Evolutionary conservation across 2,113 vertebrate genomes (phyloP), one percentile per base, ranked within the genome.

Genomic region (Lipotes vexillifer): DNA sequence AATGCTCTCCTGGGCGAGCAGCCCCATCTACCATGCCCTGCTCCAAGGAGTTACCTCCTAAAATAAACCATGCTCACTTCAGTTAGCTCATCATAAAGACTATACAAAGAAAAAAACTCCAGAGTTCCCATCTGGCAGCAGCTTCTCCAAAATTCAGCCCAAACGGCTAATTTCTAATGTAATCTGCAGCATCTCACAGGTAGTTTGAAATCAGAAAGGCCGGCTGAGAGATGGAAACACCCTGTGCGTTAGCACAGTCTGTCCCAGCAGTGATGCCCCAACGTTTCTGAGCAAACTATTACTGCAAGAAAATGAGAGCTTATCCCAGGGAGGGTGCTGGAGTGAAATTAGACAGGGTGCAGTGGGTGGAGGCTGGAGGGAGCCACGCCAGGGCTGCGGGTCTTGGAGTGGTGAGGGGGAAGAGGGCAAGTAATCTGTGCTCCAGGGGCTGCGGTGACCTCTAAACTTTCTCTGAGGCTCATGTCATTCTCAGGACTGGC

Each of bases 21-120:
- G 88, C 93, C 95, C 75, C 52, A 23, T 36, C 69, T 68, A 38
- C 75, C 49, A 13, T 2, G 5, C 82, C 31, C 66, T 41, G 49
- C 77, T 88, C 44, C 31, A 83, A 59, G 46, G n/a, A 94, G 81
- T 46, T 23, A 93, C 85, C 68, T 81, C 77, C 80, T 94, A 97
- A 93, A 97, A 97, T 97, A 96, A 94, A 81, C 97, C 7, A 61
- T 31, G 61, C 72, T 85, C 68, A 95, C 82, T 96, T 68, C 52
- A 66, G 66, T 33, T 11, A 63, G 93, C 69, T 97, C 44, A 63
- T 84, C 80, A 61, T 55, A 68, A 59, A 96, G 89, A 75, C 96
- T 91, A 0, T n/a, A 72, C 49, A 90, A 94, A 96, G 96, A 92
- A 80, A 93, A 59, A 82, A 90, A 68, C 81, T 84, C 36, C 2